Percentiles rank a stretch among this genome's conserved stretches.
Evolutionary conservation across 2,888 invertebrate genomes (phyloP).

Genomic region (Drosophila vallismaia): DNA sequence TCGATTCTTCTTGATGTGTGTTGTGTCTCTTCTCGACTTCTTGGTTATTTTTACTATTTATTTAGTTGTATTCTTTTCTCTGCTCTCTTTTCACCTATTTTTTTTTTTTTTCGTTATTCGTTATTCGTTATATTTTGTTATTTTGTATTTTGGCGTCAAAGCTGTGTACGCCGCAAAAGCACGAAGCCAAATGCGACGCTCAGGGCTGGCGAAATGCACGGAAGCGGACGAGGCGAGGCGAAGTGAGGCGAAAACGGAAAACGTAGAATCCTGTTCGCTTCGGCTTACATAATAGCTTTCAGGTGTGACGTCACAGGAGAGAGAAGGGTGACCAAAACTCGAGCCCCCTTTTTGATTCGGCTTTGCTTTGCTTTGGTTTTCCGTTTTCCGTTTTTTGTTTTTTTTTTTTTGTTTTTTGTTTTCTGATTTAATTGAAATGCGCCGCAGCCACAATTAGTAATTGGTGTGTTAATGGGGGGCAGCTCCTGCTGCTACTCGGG

Average conservation of each 20-base stretch:
- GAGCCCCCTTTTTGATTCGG: conserved; percentile 36
- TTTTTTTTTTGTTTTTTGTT: conserved; percentile 4
- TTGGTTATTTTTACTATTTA: conserved; percentile 13
- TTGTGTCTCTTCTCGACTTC: conserved; percentile 13
- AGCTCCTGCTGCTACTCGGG: conserved; percentile 3
- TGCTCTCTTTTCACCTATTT: conserved; percentile 14
- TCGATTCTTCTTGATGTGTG: neutral
- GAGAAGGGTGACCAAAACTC: conserved; percentile 1
- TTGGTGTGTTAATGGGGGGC: conserved; percentile 69
- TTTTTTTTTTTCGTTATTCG: conserved; percentile 17
- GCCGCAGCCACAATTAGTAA: conserved; percentile 51
- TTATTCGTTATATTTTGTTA: conserved; percentile 14
- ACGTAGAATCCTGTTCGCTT: conserved; percentile 52
- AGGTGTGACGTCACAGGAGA: conserved; percentile 58
- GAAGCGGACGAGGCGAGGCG: neutral
- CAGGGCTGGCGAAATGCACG: conserved; percentile 4
- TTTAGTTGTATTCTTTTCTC: conserved; percentile 12
- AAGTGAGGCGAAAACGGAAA: conserved; percentile 4
- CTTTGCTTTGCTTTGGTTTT: too few species aligned
- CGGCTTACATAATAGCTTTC: conserved; percentile 51
- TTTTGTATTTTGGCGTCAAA: neutral
- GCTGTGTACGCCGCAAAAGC: conserved; percentile 66
- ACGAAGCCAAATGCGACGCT: conserved; percentile 65
- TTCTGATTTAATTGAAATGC: conserved; percentile 55
- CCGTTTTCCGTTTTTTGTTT: conserved; percentile 15